phyloP scores from a whole-genome alignment of 2,113 vertebrate species.

The Mesocricetus auratus region DNA sequence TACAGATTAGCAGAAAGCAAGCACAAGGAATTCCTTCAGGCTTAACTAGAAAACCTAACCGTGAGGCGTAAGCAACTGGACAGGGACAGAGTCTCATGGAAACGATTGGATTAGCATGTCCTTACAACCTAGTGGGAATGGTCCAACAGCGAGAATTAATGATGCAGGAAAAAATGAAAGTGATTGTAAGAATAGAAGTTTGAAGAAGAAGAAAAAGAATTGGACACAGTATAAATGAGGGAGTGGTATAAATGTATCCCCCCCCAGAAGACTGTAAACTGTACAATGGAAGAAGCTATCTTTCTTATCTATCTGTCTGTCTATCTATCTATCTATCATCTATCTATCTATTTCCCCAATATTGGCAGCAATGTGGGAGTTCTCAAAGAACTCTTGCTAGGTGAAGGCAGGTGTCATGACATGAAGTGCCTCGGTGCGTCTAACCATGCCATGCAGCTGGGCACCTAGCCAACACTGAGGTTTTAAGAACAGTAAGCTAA shows the following conservation, averaged over 20 bases:
- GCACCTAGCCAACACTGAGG: neutral
- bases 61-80: neutral
- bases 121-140: neutral
- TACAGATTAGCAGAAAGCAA: neutral
- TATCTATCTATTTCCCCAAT: neutral
- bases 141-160: constrained; percentile 10
- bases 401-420: neutral
- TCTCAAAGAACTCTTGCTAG: neutral
- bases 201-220: neutral
- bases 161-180: neutral
- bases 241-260: neutral
- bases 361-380: neutral
- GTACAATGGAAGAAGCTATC: neutral
- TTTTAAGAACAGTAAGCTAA: neutral
- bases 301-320: neutral
- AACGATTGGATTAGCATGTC: neutral
- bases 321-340: neutral
- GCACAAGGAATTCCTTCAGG: neutral
- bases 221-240: neutral
- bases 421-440: neutral
- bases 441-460: neutral
- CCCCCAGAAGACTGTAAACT: neutral
- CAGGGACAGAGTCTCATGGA: neutral
- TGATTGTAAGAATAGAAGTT: neutral
- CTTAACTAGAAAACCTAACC: neutral